Evolutionary conservation across 1,140 invertebrate species (phyloP).

Genomic region (Drosophila chauvacae): DNA sequence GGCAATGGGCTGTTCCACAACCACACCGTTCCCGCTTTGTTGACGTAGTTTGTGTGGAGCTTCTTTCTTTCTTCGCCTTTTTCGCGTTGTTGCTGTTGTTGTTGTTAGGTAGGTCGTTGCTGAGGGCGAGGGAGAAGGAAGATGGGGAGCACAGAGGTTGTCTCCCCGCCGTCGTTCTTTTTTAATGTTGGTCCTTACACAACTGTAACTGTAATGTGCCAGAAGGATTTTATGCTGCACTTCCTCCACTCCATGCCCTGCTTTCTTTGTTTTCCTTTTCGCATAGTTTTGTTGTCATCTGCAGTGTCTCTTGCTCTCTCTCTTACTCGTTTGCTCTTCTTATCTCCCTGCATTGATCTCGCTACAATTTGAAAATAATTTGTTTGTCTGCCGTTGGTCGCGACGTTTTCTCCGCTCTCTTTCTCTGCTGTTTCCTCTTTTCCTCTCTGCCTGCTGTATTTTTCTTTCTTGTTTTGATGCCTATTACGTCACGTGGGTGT

Average conservation of each 20-base stretch:
- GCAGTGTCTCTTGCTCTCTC: slow-evolving; percentile 9
- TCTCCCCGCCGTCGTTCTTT: slow-evolving; percentile 6
- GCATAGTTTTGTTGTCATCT: slow-evolving; percentile 46
- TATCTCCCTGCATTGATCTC: slow-evolving; percentile 71
- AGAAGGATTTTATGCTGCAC: slow-evolving; percentile 69
- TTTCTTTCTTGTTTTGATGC: slow-evolving; percentile 45
- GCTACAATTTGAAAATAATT: slow-evolving; percentile 74
- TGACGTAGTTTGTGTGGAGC: slow-evolving; percentile 58
- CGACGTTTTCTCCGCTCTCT: slow-evolving; percentile 24
- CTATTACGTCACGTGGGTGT: slow-evolving; percentile 65
- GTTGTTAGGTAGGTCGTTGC: slow-evolving; percentile 70
- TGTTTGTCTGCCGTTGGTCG: slow-evolving; percentile 65
- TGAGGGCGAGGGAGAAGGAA: background rate
- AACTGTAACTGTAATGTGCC: slow-evolving; percentile 76
- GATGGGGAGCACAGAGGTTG: slow-evolving; percentile 20
- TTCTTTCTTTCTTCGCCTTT: slow-evolving; percentile 29
- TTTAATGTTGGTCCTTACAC: slow-evolving; percentile 70
- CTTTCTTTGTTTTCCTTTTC: slow-evolving; percentile 18
- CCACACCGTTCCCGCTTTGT: slow-evolving; percentile 61
- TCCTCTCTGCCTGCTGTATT: slow-evolving; percentile 6
- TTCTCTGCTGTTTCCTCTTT: slow-evolving; percentile 1
- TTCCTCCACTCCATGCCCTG: slow-evolving; percentile 11
- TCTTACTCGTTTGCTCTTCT: slow-evolving; percentile 18
- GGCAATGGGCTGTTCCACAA: slow-evolving; percentile 73
- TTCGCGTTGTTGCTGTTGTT: slow-evolving; percentile 42